A percentile compares a stretch with the other conserved stretches of the same genome.
Conservation (phyloP, 2,113 vertebrate species). For the Entosphenus tridentatus region DNA sequence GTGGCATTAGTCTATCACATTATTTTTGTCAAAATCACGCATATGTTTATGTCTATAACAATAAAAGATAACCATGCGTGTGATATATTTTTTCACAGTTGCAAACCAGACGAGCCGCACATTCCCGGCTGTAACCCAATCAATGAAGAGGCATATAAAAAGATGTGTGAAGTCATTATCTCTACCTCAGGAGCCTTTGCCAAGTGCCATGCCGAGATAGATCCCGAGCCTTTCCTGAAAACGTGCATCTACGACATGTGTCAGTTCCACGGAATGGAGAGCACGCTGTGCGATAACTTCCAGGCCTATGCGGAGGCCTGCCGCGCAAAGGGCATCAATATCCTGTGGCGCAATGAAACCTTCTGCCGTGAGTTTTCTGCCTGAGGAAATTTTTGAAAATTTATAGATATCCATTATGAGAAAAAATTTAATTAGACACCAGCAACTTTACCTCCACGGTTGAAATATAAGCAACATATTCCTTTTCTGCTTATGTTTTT, state of each 20-base stretch:
- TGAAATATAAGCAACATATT: neutral
- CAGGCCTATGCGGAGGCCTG: conserved; percentile 23
- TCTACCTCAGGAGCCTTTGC: too few relatives aligned
- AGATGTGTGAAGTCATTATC: too few relatives aligned
- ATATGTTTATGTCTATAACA: too few relatives aligned
- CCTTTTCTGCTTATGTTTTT: neutral
- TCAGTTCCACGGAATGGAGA: conserved; percentile 20
- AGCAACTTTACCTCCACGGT: neutral
- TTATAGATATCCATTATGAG: neutral
- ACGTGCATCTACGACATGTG: conserved; percentile 25
- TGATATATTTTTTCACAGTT: too few relatives aligned
- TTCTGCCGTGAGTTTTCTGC: conserved; percentile 20
- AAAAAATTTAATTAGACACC: too few relatives aligned
- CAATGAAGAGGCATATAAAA: too few relatives aligned
- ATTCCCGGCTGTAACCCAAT: too few relatives aligned
- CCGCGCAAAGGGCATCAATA: conserved; percentile 15
- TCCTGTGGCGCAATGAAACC: conserved; percentile 21
- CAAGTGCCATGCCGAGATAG: conserved; percentile 21
- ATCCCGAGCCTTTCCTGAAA: conserved; percentile 18
- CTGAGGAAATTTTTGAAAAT: too few relatives aligned
- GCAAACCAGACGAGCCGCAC: too few relatives aligned
- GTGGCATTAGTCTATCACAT: too few relatives aligned
- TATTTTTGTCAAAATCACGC: too few relatives aligned
- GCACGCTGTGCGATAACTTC: conserved; percentile 18
- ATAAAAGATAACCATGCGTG: too few relatives aligned